Evolutionary conservation across 2,113 vertebrate genomes (phyloP).

Genomic region (Boulengeromyrus knoepffleri): DNA sequence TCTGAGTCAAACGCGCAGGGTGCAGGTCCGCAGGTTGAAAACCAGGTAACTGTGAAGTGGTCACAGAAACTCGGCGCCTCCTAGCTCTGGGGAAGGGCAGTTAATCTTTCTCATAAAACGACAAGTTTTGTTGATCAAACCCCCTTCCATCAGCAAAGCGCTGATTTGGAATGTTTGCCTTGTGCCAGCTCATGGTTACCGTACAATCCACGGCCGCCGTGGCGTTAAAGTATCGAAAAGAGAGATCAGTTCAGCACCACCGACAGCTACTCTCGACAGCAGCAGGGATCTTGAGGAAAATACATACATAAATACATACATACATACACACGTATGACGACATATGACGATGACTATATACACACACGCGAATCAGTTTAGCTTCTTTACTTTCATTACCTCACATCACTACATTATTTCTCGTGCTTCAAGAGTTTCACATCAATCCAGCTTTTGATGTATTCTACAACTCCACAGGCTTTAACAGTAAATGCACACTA

Average conservation of each 20-base stretch:
- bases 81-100: conserved; percentile 12
- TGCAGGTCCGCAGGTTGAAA: conserved; percentile 9
- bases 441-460: neutral
- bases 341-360: no score
- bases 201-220: conserved; percentile 15
- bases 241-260: conserved; percentile 42
- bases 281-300: neutral
- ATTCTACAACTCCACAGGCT: neutral
- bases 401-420: neutral
- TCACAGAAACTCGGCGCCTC: conserved; percentile 18
- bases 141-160: conserved; percentile 4
- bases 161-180: conserved; percentile 21
- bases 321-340: neutral
- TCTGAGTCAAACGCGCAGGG: conserved; percentile 10
- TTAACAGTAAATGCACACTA: neutral
- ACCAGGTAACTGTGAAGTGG: conserved; percentile 41
- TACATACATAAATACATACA: neutral
- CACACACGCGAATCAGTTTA: neutral
- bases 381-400: neutral
- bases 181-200: conserved; percentile 19
- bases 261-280: conserved; percentile 32
- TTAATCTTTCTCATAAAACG: conserved; percentile 35
- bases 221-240: neutral
- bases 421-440: neutral
- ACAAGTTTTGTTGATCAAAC: conserved; percentile 32